Percentiles rank a stretch among this genome's conserved stretches.
phyloP scores from a whole-genome alignment of 2,888 invertebrate genomes.

The Andrena dorsata region DNA sequence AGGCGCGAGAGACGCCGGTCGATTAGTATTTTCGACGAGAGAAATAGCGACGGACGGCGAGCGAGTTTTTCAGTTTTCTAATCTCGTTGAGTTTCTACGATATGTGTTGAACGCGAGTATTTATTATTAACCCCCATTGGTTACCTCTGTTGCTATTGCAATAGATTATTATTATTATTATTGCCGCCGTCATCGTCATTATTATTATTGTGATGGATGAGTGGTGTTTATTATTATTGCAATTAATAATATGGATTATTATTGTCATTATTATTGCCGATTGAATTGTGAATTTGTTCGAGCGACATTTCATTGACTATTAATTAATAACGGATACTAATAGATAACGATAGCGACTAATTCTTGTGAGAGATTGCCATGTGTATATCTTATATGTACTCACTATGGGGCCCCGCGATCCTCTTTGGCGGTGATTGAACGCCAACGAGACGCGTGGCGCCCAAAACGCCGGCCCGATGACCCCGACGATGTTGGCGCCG shows the following conservation, averaged over 20 bases:
- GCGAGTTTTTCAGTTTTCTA: slow-evolving; percentile 75
- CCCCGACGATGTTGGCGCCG: slow-evolving; percentile 77
- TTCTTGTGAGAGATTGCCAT: slow-evolving; percentile 85
- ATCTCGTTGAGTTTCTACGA: slow-evolving; percentile 81
- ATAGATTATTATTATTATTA: slow-evolving; percentile 52
- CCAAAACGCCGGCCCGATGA: slow-evolving; percentile 81
- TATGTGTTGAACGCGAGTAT: slow-evolving; percentile 78
- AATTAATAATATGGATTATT: slow-evolving; percentile 58
- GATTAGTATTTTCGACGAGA: slow-evolving; percentile 44
- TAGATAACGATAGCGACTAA: slow-evolving; percentile 84
- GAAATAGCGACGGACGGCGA: slow-evolving; percentile 59
- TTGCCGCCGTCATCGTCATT: slow-evolving; percentile 63
- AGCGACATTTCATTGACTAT: slow-evolving; percentile 81
- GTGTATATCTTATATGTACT: slow-evolving; percentile 84
- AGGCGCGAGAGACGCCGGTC: neutral
- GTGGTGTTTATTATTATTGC: slow-evolving; percentile 50
- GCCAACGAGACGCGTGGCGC: slow-evolving; percentile 75
- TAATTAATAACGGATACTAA: slow-evolving; percentile 83
- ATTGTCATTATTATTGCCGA: slow-evolving; percentile 62
- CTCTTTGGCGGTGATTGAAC: slow-evolving; percentile 69
- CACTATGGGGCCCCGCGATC: slow-evolving; percentile 81
- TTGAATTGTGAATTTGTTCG: slow-evolving; percentile 76
- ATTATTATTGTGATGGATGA: slow-evolving; percentile 50
- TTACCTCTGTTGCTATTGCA: slow-evolving; percentile 65
- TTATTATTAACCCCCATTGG: slow-evolving; percentile 77